Percentiles rank a stretch among this genome's conserved stretches.
Conservation (phyloP, 2,113 vertebrate species). For the Clarias macrocephalus region DNA sequence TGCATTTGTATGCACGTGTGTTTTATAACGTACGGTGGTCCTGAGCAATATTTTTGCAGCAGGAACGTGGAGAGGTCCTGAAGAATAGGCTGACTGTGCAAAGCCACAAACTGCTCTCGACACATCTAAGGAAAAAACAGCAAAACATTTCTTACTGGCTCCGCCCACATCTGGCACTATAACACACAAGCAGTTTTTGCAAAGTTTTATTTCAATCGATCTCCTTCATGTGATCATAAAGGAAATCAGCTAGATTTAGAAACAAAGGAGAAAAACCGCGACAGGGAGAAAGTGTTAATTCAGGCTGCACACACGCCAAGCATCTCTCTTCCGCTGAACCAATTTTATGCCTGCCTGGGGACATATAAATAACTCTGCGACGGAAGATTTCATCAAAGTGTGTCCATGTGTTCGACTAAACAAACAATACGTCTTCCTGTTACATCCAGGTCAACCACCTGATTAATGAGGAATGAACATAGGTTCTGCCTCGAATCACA, state of each 20-base stretch:
- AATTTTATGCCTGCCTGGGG: constrained; percentile 15
- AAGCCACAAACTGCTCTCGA: constrained; percentile 88
- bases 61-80: constrained; percentile 85
- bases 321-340: neutral
- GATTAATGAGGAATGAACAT: constrained; percentile 54
- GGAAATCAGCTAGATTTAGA: constrained; percentile 6
- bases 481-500: neutral
- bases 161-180: constrained; percentile 15
- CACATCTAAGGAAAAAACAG: constrained; percentile 77
- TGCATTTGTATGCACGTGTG: neutral
- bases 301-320: neutral
- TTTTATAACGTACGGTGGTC: constrained; percentile 64
- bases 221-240: neutral
- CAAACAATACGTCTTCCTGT: neutral
- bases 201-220: constrained; percentile 12
- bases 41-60: constrained; percentile 77
- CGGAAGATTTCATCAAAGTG: constrained; percentile 2
- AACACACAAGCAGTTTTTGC: neutral
- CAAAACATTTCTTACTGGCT: constrained; percentile 27
- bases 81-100: constrained; percentile 91
- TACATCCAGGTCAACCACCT: constrained; percentile 10
- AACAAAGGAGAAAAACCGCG: neutral
- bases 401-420: neutral
- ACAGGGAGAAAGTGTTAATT: constrained; percentile 16
- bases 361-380: constrained; percentile 4